Evolutionary conservation across 2,113 vertebrate species (phyloP), one percentile per base, ranked within the genome.

Genomic region (Oreochromis spilurus): DNA sequence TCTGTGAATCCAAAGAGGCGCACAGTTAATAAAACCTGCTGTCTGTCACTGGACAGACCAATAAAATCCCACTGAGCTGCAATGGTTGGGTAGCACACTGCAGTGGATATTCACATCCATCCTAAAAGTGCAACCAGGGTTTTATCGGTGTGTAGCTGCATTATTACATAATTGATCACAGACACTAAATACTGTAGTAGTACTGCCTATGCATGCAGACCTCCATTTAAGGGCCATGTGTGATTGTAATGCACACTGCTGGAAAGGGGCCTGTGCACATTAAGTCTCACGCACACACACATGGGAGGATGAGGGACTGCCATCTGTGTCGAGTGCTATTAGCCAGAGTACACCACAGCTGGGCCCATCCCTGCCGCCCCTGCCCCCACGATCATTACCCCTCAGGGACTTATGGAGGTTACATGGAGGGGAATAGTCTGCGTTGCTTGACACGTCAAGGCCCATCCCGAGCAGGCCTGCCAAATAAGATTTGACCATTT

Each of bases 281-380:
- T 9, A 26, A 82, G 12, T 52, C 72, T 34, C 82, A 36, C 34
- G 16, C 54, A 79, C 36, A 85, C 58, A 80, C 58, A 80, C 81
- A 85, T 4, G 29, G 16, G 34, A 79, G 82, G 88, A 91, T 45
- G 80, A 85, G 26, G 83, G 36, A 24, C 54, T 12, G 89, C 93
- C 94, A 95, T 95, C 92, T 95, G 91, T 88, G 86, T 87, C 4
- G 84, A 86, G 86, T 57, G 86, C 87, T 55, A 93, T 95, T 93
- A 93, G 88, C 82, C 53, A n/a, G 81, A 91, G 87, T 58, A 53
- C 83, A 62, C 87, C 93, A 90, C 94, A 94, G 93, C 94, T 94
- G 94, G 94, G 82, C 87, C 82, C 62, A 67, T 88, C 89, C 82
- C 85, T 48, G 36, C 36, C 14, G 54, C 88, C 79, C 72, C 85